Percentiles rank a stretch among this genome's conserved stretches.
These are phyloP conservation scores for Lanistes nyassanus DNA, from an alignment of 1,140 invertebrate genomes.

Conservation along the genomic window DNA sequence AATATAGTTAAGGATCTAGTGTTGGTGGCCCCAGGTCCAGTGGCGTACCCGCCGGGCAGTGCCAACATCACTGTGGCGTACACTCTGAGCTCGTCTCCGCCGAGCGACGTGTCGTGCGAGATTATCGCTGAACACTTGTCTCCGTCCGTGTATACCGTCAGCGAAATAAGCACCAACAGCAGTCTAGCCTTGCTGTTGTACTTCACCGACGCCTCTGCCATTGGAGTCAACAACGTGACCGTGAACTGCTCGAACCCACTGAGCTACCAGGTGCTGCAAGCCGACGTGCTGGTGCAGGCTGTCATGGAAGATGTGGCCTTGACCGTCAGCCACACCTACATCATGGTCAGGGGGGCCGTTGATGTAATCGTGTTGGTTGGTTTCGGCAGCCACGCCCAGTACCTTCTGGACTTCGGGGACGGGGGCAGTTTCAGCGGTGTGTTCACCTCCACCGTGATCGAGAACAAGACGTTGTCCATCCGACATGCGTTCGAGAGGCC, in stretches of 20 bases:
- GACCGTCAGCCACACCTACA: slow-evolving; percentile 11
- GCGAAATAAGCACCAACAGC: slow-evolving; percentile 25
- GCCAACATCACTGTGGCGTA: slow-evolving; percentile 25
- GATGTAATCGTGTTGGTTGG: slow-evolving; percentile 31
- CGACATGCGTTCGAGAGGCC: slow-evolving; percentile 25
- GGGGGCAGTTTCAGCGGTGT: slow-evolving; percentile 6
- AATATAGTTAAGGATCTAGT: slow-evolving; percentile 34
- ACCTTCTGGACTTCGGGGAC: slow-evolving; percentile 31
- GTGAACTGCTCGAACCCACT: slow-evolving; percentile 42
- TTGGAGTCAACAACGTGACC: slow-evolving; percentile 31
- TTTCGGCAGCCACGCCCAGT: slow-evolving; percentile 36
- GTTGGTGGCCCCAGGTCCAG: slow-evolving; percentile 21
- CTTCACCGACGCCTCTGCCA: slow-evolving; percentile 23
- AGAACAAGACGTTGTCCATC: slow-evolving; percentile 18
- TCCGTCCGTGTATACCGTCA: background rate
- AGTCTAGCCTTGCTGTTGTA: slow-evolving; percentile 13
- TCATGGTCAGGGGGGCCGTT: slow-evolving; percentile 29
- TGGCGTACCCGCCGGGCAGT: slow-evolving; percentile 33
- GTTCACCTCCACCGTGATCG: slow-evolving; percentile 16
- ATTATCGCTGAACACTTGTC: slow-evolving; percentile 4
- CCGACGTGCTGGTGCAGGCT: slow-evolving; percentile 33
- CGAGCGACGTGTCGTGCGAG: slow-evolving; percentile 34
- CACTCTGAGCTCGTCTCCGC: slow-evolving; percentile 14
- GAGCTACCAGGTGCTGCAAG: slow-evolving; percentile 28
- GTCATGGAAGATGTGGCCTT: slow-evolving; percentile 27